Evolutionary conservation across 2,888 invertebrate genomes (phyloP), one percentile per base, ranked within the genome.

Genomic region (Laspeyria flexula): DNA sequence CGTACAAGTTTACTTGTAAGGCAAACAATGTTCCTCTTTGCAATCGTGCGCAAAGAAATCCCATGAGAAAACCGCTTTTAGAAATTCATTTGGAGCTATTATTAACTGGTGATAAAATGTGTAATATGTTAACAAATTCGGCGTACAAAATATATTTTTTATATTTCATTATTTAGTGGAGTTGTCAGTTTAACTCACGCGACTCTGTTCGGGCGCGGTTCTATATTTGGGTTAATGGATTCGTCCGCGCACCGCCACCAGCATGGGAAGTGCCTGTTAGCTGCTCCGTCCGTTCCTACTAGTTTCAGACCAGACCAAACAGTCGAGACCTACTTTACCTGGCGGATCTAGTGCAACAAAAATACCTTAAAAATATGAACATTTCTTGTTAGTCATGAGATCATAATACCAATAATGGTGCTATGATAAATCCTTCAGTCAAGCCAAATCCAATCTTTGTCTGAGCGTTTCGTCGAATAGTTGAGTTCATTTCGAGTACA

Each of bases 161-260:
- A 31, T 47, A 53, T 43, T 48, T 46, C 37, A 58, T 60, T 63
- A 60, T 53, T 63, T 58, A 43, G 30, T 37, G 39, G 25, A 47
- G 55, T 61, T 52, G 66, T 71, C 71, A 76, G 75, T 75, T 68
- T 71, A 73, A 67, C 75, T 74, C 80, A 79, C 79, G 86, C 81
- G 77, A 83, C 79, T 71, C 56, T 62, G 62, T 76, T 79, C 85
- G 86, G 90, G 89, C 83, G 90, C 78, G 90, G 90, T 86, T 83
- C 86, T 91, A 88, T 89, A 91, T 92, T 90, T 91, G 90, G 92
- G 92, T 91, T 90, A 92, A 91, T 92, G 85, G 91, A 88, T 89
- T 88, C 90, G 90, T 91, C 92, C 92, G 90, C 84, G 78, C 81
- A 73, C 78, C 75, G 85, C 75, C 73, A 77, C 78, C 79, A 81